Conservation (phyloP, 2,113 vertebrate genomes). For the cattle (Bos taurus) region ARS-UCD2.0 NC_037330.1:75151501-75152000, state of each 20-base stretch:
- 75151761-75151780: not conserved
- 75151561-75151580: not conserved
- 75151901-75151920: constrained; percentile 84
- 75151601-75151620: not conserved
- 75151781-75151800: not conserved
- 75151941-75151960: constrained; percentile 98
- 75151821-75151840: not conserved
- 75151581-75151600: not conserved
- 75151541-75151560: not conserved
- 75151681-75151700: not conserved
- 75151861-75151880: not conserved
- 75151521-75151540: not conserved
- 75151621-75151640: not conserved
- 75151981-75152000: constrained; percentile 98
- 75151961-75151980: constrained; percentile 99
- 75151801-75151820: not conserved
- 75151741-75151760: not conserved
- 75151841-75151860: not conserved
- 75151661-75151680: constrained; percentile 32
- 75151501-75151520: not conserved
- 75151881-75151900: not conserved
- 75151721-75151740: not conserved
- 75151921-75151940: constrained; percentile 96
- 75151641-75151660: constrained; percentile 32
- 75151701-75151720: not conserved